Evolutionary conservation across 2,113 vertebrate genomes (phyloP), one percentile per base, ranked within the genome.

Genomic region (Atrichornis clamosus): DNA sequence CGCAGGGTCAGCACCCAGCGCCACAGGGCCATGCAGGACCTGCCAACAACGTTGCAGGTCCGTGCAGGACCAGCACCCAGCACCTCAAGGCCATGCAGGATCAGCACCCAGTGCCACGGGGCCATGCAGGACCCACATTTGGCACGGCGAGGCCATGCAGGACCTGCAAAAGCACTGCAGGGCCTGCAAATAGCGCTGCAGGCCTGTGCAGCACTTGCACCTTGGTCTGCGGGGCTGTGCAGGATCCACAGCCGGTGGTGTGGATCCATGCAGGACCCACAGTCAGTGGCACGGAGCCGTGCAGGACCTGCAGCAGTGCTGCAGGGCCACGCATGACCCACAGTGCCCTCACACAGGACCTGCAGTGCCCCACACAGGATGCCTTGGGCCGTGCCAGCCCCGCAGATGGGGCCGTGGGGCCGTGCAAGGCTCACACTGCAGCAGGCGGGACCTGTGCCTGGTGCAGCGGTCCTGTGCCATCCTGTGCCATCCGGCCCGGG

Each of bases 231-330:
- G 70, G 74, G n/a, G 24, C 47, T 2, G 3, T 28, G 65, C 84
- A 70, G 75, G 49, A 70, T 8, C 74, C 69, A 64, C 41, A 14
- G 64, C 10, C 47, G 13, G 23, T 0, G 16, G 15, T 6, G 7
- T 18, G 21, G 44, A n/a, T 6, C 52, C 46, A 0, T 10, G 35
- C 91, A 72, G 63, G 56, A 63, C 11, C 50, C 13, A 6, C n/a
- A 24, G 41, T 15, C 2, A 9, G 52, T 2, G 77, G 23, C 49
- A 11, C 0, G 4, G 22, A 37, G 27, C 53, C 44, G 1, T 44
- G 73, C 73, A 67, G 83, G 37, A 35, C 62, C 83, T 21, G 26
- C 72, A 65, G 59, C 69, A 33, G 59, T 22, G 59, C 44, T 33
- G 74, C 46, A 62, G 74, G 23, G 35, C 46, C 67, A 7, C 3